Evolutionary conservation across 2,888 invertebrate species (phyloP).

Genomic region (Plemyria rubiginata): DNA sequence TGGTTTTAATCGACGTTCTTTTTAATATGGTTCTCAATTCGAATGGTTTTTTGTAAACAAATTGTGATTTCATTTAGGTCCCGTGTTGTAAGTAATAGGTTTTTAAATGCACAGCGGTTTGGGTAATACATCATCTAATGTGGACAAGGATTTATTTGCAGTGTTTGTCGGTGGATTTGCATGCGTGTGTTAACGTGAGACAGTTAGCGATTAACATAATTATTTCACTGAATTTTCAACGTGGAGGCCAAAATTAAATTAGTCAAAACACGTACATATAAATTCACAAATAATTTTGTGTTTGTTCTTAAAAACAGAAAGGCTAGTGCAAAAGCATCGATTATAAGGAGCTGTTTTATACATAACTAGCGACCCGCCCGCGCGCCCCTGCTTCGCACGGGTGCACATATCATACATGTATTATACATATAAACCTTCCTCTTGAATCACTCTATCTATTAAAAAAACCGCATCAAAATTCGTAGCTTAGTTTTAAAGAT

Average conservation of each 20-base stretch:
- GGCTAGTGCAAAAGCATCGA: no score
- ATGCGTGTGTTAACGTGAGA: constrained; percentile 19
- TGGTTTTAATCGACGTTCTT: constrained; percentile 54
- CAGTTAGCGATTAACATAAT: constrained; percentile 18
- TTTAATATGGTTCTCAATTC: not conserved
- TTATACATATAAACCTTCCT: no score
- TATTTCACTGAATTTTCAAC: constrained; percentile 9
- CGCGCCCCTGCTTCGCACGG: no score
- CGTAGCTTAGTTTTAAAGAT: no score
- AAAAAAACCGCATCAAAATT: no score
- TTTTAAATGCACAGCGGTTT: constrained; percentile 65
- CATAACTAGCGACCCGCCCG: no score
- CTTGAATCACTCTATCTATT: no score
- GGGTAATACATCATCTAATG: constrained; percentile 60
- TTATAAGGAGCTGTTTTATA: not conserved
- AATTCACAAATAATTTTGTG: not conserved
- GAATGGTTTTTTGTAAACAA: constrained; percentile 55
- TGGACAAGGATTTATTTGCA: constrained; percentile 53
- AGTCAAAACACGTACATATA: not conserved
- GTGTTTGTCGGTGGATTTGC: constrained; percentile 41
- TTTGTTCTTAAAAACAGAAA: no score
- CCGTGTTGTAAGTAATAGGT: constrained; percentile 73
- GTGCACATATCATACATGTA: no score
- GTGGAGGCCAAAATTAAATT: not conserved
- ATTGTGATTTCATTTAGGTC: constrained; percentile 56